phyloP scores from a whole-genome alignment of 2,888 invertebrate species.

The Lasioglossum zephyrum region DNA sequence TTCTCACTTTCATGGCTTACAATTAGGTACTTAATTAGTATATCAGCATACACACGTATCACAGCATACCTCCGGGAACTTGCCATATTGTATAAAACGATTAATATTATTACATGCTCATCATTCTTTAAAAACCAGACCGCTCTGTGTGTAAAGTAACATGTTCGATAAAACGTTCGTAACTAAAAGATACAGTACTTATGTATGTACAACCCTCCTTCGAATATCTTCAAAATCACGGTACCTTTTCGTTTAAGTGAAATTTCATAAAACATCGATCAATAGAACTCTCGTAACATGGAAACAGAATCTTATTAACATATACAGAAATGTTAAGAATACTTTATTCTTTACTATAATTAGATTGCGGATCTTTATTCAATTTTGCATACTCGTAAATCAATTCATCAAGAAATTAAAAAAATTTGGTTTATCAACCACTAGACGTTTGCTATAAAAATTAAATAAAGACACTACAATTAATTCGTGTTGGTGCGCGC shows the following conservation, averaged over 20 bases:
- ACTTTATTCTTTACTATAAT: background rate
- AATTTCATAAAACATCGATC: background rate
- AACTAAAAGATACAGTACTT: slow-evolving; percentile 14
- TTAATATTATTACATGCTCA: slow-evolving; percentile 10
- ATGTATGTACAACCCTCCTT: slow-evolving; percentile 17
- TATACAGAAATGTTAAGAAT: slow-evolving; percentile 16
- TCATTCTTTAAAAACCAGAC: slow-evolving; percentile 28
- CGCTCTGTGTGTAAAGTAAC: slow-evolving; percentile 14
- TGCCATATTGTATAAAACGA: slow-evolving; percentile 36
- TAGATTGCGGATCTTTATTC: background rate
- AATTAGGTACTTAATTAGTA: slow-evolving; percentile 54
- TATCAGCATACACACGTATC: slow-evolving; percentile 52
- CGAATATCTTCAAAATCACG: background rate
- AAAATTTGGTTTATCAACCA: background rate
- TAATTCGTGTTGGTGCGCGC: background rate
- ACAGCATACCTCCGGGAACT: slow-evolving; percentile 63
- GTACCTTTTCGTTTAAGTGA: background rate
- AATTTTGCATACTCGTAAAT: background rate
- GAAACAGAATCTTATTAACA: slow-evolving; percentile 20
- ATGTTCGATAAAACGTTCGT: background rate
- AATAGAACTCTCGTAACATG: background rate
- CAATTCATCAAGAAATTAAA: background rate
- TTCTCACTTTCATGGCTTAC: slow-evolving; percentile 52
- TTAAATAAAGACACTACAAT: background rate
- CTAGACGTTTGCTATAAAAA: background rate